Evolutionary conservation across 30 jellyfish, hydroid and myxozoan species (phyloP), one percentile per base, ranked within the genome.

Genomic region (Pelagia noctiluca): DNA sequence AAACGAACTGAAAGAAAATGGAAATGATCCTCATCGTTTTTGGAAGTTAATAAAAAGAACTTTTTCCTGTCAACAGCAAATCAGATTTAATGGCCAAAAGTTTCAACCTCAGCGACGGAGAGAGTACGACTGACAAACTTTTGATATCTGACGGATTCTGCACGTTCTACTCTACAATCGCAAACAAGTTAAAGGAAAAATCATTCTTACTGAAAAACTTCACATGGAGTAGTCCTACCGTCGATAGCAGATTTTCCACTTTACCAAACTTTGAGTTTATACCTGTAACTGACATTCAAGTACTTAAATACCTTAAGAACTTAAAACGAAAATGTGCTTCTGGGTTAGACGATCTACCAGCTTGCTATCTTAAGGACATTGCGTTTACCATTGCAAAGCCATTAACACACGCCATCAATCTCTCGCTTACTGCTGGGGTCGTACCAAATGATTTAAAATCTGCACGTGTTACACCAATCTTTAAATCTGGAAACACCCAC

Each of bases 351-450:
- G 57, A 42, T 42, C 57, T 42, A 30, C 89, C 89, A 18, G 38
- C 89, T 16, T 63, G 49, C 47, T 78, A 16, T 54, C 89, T 78
- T 60, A 78, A 78, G 37, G 89, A 78, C 37, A 63, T 36, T 63
- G 89, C 89, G 24, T 78, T 52, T 50, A 85, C 63, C 66, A 78
- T 78, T 54, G 82, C 89, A 26, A 78, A 61, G 63, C 89, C 89
- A 33, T 50, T 78, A 30, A 60, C 89, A 18, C 89, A 78, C 88
- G 37, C 38, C 32, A 78, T 78, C 42, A 84, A 84, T 84, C 32
- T 32, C 34, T 84, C 91, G 37, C 84, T 84, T 19, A 18, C 64
- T 35, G n/a, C 52, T 31, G 91, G 84, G 64, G 36, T 28, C 33
- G 89, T 84, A n/a, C 94, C 91, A 16, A 48, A 50, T 23, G 90